Base-by-base conservation (phyloP, 2,113 vertebrate genomes). In the Heterotilapia buettikoferi region DNA sequence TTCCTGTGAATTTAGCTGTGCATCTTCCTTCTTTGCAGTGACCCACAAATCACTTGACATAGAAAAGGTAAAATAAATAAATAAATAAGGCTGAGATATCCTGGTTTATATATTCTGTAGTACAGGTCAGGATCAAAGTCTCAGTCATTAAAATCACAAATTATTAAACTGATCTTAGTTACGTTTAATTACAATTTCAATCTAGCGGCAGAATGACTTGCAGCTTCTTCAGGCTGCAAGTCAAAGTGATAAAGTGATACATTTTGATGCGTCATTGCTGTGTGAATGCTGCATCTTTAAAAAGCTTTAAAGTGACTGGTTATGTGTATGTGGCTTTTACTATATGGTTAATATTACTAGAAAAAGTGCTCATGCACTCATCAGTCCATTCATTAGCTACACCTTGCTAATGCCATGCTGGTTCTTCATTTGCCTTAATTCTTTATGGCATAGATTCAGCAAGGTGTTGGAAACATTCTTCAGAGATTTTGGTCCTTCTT, bases 401-500 rank as follows among this genome's bases (percentile, higher is more conserved):
- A 40, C 4, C 5, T 40, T 68, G 36, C 63, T 68, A 68, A 36
- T 13, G 36, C 33, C n/a, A 13, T 38, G 36, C 31, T 40, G 36
- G 63, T 21, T 40, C 36, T 38, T 38, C 1, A 0, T 68, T 36
- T 36, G 59, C 31, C 31, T 63, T 66, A n/a, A 66, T 66, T 36
- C 61, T 66, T 66, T 66, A 66, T 3, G 1, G 31, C 18, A 36
- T 36, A 66, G 61, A 66, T 66, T 36, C 18, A n/a, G 31, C 31
- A 36, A 36, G 2, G 59, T 63, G 9, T 36, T 36, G 29, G 59
- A 36, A 63, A 36, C 59, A 36, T 36, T 63, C 59, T 63, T 63
- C 31, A 4, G 0, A 36, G 0, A 36, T 36, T n/a, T 1, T 36
- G 31, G 3, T 40, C 11, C 63, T 38, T 1, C 33, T 68, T 21